Conservation (phyloP, 2,797 vertebrate species). For the Pangasius sanitwongsei region DNA sequence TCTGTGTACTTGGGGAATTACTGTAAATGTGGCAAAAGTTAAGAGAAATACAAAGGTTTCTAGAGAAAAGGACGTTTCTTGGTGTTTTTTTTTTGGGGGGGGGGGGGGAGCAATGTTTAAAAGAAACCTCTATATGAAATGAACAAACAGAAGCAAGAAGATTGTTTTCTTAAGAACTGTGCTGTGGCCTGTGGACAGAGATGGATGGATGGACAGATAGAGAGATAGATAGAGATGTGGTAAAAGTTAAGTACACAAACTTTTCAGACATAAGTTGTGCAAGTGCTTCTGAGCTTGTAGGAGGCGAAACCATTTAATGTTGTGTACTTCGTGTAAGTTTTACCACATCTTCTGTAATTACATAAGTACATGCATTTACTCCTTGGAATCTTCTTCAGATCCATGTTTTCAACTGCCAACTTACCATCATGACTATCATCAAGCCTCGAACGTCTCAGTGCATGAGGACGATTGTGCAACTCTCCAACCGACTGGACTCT, state of each 20-base stretch:
- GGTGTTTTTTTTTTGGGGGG: too few relatives aligned
- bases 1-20: neutral
- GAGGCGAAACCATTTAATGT: neutral
- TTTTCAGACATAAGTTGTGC: neutral
- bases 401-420: neutral
- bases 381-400: neutral
- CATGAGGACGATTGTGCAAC: neutral
- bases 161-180: neutral
- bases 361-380: neutral
- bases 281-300: neutral
- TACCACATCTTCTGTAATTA: neutral
- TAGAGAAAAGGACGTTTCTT: neutral
- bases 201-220: neutral
- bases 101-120: too few relatives aligned
- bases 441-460: neutral
- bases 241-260: neutral
- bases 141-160: neutral
- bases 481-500: neutral
- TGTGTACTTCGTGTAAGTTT: neutral
- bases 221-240: neutral
- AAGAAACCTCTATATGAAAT: neutral
- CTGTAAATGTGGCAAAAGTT: neutral
- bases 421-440: too few relatives aligned
- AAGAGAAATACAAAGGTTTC: neutral
- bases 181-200: neutral